A percentile compares a stretch with the other conserved stretches of the same genome.
Conservation (phyloP, 2,113 vertebrate genomes). For the Equus quagga region DNA sequence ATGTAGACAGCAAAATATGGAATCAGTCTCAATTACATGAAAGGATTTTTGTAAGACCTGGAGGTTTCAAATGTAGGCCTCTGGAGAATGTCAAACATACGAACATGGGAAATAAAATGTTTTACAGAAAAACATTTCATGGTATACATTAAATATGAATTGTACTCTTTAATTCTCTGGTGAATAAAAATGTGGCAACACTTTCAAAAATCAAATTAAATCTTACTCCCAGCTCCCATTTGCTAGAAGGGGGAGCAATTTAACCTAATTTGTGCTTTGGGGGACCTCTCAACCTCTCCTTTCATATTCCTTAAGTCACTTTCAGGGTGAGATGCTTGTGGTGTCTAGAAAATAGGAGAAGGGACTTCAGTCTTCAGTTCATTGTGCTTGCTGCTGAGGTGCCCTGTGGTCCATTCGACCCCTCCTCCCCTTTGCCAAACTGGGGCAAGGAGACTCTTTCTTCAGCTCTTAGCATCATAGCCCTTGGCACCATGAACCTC, state of each 20-base stretch:
- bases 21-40: slow-evolving; percentile 35
- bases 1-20: not conserved
- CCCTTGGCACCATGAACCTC: not conserved
- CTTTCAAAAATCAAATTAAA: slow-evolving; percentile 47
- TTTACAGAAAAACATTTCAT: slow-evolving; percentile 33
- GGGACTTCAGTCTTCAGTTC: not conserved
- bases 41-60: slow-evolving; percentile 44
- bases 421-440: not conserved
- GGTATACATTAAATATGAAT: slow-evolving; percentile 41
- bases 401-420: accelerated
- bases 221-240: not conserved
- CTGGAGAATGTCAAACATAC: slow-evolving; percentile 21
- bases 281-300: not conserved
- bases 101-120: slow-evolving; percentile 44
- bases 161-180: not conserved
- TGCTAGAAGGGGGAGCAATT: not conserved
- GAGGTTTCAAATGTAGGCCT: not conserved
- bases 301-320: not conserved
- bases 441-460: not conserved
- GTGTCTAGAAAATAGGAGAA: not conserved
- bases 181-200: not conserved
- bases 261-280: not conserved
- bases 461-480: not conserved
- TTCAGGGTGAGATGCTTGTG: not conserved
- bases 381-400: not conserved